A percentile compares a stretch with the other conserved stretches of the same genome.
Evolutionary conservation across 2,113 vertebrate species (phyloP).

Genomic region (Petromus typicus): DNA sequence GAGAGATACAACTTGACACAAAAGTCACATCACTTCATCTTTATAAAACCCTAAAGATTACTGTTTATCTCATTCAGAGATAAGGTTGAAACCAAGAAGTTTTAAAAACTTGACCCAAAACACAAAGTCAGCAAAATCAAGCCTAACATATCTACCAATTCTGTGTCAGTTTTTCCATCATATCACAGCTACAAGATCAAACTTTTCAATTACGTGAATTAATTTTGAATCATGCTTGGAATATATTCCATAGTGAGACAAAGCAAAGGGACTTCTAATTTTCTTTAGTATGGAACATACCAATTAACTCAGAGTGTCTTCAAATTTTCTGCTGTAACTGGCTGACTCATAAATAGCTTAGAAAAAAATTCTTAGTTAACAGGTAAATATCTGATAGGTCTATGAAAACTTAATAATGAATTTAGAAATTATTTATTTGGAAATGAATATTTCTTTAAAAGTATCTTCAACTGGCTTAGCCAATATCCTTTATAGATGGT

Average conservation of each 20-base stretch:
- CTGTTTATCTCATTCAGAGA: not conserved
- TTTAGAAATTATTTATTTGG: not conserved
- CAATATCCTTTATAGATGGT: not conserved
- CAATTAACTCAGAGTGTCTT: not conserved
- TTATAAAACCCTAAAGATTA: not conserved
- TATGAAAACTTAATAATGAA: not conserved
- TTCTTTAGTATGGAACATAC: not conserved
- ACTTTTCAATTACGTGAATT: not conserved
- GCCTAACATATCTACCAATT: not conserved
- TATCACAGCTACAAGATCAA: not conserved
- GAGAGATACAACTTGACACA: not conserved
- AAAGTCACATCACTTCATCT: not conserved
- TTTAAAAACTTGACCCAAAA: not conserved
- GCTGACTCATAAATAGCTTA: not conserved
- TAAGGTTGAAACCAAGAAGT: not conserved
- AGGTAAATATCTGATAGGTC: not conserved
- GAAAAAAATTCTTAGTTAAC: not conserved
- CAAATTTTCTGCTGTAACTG: not conserved
- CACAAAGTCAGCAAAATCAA: not conserved
- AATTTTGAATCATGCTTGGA: not conserved
- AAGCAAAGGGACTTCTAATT: not conserved
- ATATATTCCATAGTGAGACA: not conserved
- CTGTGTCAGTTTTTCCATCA: not conserved
- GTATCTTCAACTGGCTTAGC: not conserved
- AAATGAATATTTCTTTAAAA: conserved; percentile 10